These are phyloP conservation scores for Cheilosia urbana DNA, from an alignment of 2,888 invertebrate species.

Conservation along the genomic window DNA sequence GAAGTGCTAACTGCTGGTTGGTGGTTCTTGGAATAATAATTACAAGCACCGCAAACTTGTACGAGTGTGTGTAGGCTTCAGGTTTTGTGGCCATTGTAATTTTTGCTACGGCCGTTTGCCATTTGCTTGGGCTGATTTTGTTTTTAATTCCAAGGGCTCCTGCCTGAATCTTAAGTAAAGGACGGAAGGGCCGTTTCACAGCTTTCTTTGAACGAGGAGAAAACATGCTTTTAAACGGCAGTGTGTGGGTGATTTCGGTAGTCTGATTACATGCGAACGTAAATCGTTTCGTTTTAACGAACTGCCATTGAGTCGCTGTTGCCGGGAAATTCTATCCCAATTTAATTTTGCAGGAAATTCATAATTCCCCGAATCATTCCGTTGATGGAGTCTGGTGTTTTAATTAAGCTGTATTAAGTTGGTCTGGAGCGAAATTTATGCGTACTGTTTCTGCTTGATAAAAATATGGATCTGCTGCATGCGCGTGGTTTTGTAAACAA, in stretches of 20 bases:
- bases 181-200: conserved; percentile 26
- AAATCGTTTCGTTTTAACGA: conserved; percentile 25
- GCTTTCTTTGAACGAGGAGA: neutral
- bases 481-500: too few relatives aligned
- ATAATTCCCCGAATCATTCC: neutral
- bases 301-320: neutral
- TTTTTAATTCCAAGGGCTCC: conserved; percentile 15
- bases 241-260: neutral
- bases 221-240: neutral
- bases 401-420: neutral
- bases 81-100: conserved; percentile 45
- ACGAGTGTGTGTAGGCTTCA: conserved; percentile 29
- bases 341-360: neutral
- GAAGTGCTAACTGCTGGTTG: too few relatives aligned
- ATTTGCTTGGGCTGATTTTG: conserved; percentile 10
- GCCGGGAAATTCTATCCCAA: neutral
- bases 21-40: conserved; percentile 62
- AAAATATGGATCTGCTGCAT: too few relatives aligned
- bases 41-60: neutral
- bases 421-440: neutral
- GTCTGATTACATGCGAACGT: conserved; percentile 8
- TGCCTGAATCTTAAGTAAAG: conserved; percentile 6
- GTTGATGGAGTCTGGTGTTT: neutral
- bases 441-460: too few relatives aligned
- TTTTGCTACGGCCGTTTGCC: conserved; percentile 27